phyloP scores from a whole-genome alignment of 2,113 vertebrate genomes.

The Oxyruncus cristatus region DNA sequence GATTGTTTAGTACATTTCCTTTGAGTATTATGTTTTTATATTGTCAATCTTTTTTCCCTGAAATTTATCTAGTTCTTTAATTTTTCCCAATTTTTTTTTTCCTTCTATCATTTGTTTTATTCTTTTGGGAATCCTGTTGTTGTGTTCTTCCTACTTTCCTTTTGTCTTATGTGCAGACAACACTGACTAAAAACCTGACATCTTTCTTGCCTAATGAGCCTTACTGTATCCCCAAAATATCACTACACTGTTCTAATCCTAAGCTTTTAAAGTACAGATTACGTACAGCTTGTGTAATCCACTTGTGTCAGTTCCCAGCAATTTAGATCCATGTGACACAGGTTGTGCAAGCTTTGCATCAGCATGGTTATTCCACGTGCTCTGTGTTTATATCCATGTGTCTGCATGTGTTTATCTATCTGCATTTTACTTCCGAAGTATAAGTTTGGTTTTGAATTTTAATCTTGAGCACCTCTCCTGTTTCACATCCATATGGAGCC shows the following conservation, averaged over 20 bases:
- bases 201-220: not conserved
- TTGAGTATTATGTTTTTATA: not conserved
- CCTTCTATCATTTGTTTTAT: not conserved
- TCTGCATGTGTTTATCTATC: not conserved
- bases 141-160: not conserved
- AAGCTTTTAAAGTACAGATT: not conserved
- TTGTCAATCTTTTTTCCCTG: not conserved
- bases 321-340: not conserved
- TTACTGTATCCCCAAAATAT: not conserved
- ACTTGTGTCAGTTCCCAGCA: not conserved
- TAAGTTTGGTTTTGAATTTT: not conserved
- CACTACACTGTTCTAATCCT: not conserved
- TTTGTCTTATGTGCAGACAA: not conserved
- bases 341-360: not conserved
- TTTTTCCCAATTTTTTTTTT: not conserved
- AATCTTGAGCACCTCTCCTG: not conserved
- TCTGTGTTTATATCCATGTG: not conserved
- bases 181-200: not conserved
- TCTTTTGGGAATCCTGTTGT: not conserved
- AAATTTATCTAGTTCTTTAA: not conserved
- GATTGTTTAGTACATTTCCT: not conserved
- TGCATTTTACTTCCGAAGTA: not conserved
- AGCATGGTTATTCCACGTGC: not conserved
- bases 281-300: not conserved
- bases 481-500: fast-evolving